Conservation (phyloP, 1,140 invertebrate genomes). For the Nasonia longicornis region DNA sequence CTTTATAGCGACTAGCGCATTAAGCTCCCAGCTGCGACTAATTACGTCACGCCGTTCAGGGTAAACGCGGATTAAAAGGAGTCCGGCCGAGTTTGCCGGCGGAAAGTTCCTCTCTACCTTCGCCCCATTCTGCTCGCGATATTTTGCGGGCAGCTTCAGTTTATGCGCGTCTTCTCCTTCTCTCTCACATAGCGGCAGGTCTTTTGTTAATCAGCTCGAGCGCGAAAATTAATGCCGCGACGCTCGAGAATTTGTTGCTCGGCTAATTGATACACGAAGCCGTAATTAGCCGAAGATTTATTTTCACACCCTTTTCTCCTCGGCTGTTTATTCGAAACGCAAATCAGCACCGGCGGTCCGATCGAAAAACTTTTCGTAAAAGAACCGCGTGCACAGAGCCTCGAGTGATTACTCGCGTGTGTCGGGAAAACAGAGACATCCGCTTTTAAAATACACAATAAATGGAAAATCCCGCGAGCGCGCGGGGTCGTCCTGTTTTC, state of each 20-base stretch:
- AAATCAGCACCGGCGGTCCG: too few relatives aligned
- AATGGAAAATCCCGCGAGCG: constrained; percentile 16
- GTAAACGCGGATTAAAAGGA: constrained; percentile 68
- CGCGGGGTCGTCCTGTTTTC: constrained; percentile 21
- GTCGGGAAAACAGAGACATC: neutral
- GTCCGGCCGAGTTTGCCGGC: constrained; percentile 50
- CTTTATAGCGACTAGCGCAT: constrained; percentile 54
- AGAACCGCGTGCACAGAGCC: neutral
- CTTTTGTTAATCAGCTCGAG: constrained; percentile 33
- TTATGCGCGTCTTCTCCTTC: constrained; percentile 11
- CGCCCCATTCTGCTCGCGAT: neutral
- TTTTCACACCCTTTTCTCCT: constrained; percentile 17
- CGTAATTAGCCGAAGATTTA: constrained; percentile 42
- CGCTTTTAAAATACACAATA: neutral
- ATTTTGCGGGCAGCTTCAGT: constrained; percentile 35
- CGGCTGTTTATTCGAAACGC: too few relatives aligned
- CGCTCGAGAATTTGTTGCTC: constrained; percentile 39
- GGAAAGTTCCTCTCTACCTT: constrained; percentile 34
- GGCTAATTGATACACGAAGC: constrained; percentile 42
- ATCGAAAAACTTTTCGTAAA: neutral
- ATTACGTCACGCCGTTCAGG: constrained; percentile 67
- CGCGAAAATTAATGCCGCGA: constrained; percentile 38
- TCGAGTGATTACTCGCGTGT: neutral
- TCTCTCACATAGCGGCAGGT: neutral
- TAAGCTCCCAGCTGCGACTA: constrained; percentile 64